Conservation (phyloP, 2,888 invertebrate genomes). For the Nomada goodeniana region DNA sequence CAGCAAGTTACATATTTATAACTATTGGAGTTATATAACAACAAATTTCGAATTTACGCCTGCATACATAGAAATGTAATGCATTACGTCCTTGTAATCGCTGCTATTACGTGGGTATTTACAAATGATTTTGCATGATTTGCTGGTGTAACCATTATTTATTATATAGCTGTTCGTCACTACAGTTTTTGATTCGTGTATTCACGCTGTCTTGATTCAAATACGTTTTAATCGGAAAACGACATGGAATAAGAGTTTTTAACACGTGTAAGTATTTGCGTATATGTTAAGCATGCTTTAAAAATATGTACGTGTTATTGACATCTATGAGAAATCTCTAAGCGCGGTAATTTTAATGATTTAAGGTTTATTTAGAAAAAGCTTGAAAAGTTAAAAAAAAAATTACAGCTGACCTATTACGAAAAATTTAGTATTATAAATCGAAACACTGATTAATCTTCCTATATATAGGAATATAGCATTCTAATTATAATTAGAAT, state of each 20-base stretch:
- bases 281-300: background rate
- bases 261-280: background rate
- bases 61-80: background rate
- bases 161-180: background rate
- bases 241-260: background rate
- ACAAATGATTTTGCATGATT: background rate
- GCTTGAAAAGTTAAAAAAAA: background rate
- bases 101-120: background rate
- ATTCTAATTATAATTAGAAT: constrained; percentile 14
- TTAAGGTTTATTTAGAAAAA: background rate
- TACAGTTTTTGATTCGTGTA: background rate
- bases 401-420: background rate
- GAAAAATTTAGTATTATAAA: background rate
- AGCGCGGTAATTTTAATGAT: background rate
- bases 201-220: background rate
- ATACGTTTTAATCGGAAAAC: background rate
- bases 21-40: background rate
- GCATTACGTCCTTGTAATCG: background rate
- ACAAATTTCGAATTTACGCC: background rate
- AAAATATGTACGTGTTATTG: background rate
- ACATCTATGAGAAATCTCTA: constrained; percentile 2
- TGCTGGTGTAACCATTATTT: background rate
- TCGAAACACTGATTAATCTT: constrained; percentile 6
- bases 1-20: background rate
- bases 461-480: too few species aligned